phyloP scores from a whole-genome alignment of 2,888 invertebrate species.

The Lepas anatifera region DNA sequence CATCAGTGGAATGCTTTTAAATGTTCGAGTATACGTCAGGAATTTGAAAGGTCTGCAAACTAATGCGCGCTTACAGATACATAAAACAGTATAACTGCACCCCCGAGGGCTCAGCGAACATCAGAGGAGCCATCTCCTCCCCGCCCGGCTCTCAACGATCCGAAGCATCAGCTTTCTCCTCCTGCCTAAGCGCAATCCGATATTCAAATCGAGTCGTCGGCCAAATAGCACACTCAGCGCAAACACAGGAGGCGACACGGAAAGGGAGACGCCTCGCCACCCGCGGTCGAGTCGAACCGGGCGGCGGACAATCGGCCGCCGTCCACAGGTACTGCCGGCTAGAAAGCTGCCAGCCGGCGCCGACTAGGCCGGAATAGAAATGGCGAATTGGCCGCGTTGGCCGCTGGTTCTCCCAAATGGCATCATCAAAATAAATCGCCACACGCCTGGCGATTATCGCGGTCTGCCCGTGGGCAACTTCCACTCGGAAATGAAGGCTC shows the following conservation, averaged over 20 bases:
- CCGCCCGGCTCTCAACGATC: not conserved
- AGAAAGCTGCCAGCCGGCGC: not conserved
- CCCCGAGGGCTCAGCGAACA: no score
- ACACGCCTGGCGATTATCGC: not conserved
- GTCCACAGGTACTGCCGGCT: not conserved
- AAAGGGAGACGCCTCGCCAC: not conserved
- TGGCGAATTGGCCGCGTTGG: not conserved
- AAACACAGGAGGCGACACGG: not conserved
- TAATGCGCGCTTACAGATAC: no score
- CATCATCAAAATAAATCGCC: not conserved
- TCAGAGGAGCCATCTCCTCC: not conserved
- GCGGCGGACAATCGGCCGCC: not conserved
- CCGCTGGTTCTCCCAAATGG: no score
- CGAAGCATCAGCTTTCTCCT: not conserved
- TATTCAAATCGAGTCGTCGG: not conserved
- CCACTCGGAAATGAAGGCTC: no score
- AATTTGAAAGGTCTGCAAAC: no score
- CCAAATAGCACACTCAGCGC: not conserved
- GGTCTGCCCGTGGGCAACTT: not conserved
- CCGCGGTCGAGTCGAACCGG: no score
- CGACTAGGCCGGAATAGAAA: not conserved
- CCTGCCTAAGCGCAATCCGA: not conserved
- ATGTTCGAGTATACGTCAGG: no score
- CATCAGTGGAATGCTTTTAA: no score
- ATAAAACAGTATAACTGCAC: no score